Evolutionary conservation across 2,113 vertebrate genomes (phyloP).

Genomic region (Reinhardtius hippoglossoides): DNA sequence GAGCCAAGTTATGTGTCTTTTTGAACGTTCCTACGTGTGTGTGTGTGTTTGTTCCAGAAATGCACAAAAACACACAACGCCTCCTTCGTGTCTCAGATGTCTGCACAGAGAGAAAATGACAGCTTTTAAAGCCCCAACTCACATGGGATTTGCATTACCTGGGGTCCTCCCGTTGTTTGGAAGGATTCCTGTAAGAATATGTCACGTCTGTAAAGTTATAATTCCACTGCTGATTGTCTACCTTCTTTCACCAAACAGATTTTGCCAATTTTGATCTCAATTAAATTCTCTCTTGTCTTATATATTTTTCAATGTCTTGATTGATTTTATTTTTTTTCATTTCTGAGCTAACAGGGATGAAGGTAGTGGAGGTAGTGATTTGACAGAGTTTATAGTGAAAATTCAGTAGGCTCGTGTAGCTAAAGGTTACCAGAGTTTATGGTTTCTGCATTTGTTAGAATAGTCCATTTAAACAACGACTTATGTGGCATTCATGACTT

Average conservation of each 20-base stretch:
- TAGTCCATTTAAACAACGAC: neutral
- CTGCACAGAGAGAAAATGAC: conserved; percentile 32
- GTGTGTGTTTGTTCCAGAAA: neutral
- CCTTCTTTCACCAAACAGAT: neutral
- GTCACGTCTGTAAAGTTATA: neutral
- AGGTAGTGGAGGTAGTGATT: too few species aligned
- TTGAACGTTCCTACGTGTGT: neutral
- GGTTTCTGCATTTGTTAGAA: neutral
- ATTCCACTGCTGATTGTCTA: neutral
- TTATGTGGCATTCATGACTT: neutral
- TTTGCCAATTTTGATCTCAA: neutral
- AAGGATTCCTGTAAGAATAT: neutral
- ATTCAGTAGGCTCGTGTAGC: neutral
- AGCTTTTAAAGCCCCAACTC: conserved; percentile 9
- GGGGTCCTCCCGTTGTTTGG: conserved; percentile 23
- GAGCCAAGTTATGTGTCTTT: neutral
- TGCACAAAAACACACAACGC: conserved; percentile 23
- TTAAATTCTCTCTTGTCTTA: neutral
- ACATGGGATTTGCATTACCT: conserved; percentile 22
- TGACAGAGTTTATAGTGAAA: too few species aligned
- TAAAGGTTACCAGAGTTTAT: neutral
- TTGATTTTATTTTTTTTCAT: neutral
- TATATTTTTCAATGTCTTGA: neutral
- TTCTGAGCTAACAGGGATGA: neutral
- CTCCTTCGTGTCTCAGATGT: conserved; percentile 27